Percentiles rank a stretch among this genome's conserved stretches.
phyloP scores from a whole-genome alignment of 2,797 vertebrate species.

The Malurus leucopterus region DNA sequence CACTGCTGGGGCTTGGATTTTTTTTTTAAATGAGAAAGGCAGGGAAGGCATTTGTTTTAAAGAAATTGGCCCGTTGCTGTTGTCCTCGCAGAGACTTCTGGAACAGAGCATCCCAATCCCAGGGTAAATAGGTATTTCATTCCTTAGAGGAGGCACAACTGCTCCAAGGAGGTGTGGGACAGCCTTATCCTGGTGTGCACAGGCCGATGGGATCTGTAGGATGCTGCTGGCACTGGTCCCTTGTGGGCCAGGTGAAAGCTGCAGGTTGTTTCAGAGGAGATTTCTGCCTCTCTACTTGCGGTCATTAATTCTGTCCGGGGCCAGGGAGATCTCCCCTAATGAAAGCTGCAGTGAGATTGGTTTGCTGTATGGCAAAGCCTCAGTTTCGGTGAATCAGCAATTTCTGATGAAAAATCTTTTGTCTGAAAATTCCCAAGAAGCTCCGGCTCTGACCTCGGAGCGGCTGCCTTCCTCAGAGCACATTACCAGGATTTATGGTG shows the following conservation, averaged over 20 bases:
- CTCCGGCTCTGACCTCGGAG: background rate
- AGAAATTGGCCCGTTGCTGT: background rate
- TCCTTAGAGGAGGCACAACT: background rate
- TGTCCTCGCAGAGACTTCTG: fast-evolving
- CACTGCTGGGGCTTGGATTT: background rate
- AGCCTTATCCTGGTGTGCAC: fast-evolving
- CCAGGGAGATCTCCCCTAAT: constrained; percentile 17
- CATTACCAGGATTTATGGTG: constrained; percentile 40
- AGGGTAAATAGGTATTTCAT: background rate
- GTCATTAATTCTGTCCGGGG: constrained; percentile 27
- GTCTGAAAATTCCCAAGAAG: constrained; percentile 48
- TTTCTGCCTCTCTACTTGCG: background rate
- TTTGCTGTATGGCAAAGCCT: constrained; percentile 35
- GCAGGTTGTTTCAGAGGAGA: background rate
- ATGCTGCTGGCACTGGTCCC: background rate
- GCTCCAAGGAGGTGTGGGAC: background rate
- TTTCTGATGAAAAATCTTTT: constrained; percentile 56
- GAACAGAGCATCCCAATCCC: background rate
- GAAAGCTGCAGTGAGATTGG: constrained; percentile 13
- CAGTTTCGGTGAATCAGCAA: constrained; percentile 45
- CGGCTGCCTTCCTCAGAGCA: background rate
- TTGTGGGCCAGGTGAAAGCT: background rate
- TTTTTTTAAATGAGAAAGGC: background rate
- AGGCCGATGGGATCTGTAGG: fast-evolving
- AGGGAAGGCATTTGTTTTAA: background rate